Percentiles rank a stretch among this genome's conserved stretches.
Evolutionary conservation across 1,140 invertebrate species (phyloP).

Genomic region (Drosophila orena): DNA sequence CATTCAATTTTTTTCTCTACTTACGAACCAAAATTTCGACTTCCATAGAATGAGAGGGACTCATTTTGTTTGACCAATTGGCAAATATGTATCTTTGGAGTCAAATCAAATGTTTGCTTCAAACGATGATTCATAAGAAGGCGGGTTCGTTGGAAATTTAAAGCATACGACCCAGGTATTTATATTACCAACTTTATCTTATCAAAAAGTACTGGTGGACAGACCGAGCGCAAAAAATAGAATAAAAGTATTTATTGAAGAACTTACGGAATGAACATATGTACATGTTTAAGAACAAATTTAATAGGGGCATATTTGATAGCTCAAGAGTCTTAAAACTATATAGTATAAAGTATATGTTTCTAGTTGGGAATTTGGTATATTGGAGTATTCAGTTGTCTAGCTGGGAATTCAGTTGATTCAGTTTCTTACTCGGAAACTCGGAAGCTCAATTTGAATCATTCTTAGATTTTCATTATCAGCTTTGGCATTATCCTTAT

Average conservation of each 20-base stretch:
- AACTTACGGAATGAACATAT: neutral
- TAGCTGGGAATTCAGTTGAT: neutral
- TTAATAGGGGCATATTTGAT: neutral
- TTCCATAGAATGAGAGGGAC: neutral
- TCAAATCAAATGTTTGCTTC: conserved; percentile 30
- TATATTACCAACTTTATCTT: conserved; percentile 41
- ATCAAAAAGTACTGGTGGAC: conserved; percentile 19
- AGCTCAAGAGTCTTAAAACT: neutral
- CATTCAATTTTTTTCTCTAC: neutral
- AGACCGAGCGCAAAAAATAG: conserved; percentile 14
- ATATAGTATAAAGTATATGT: too few species aligned
- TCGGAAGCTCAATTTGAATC: neutral
- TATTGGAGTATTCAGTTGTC: neutral
- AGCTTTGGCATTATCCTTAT: conserved; percentile 2
- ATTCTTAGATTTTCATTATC: neutral
- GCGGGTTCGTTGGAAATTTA: conserved; percentile 24
- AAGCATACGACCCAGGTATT: conserved; percentile 37
- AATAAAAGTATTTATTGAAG: conserved; percentile 25
- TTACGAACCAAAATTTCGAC: too few species aligned
- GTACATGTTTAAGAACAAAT: conserved; percentile 12
- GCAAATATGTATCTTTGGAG: conserved; percentile 7
- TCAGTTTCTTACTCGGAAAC: neutral
- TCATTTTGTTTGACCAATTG: neutral
- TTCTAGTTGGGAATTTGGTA: too few species aligned
- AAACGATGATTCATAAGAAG: conserved; percentile 23